These are phyloP conservation scores for Pollimyrus isidori DNA, from an alignment of 2,113 vertebrate species.

Conservation along the genomic window DNA sequence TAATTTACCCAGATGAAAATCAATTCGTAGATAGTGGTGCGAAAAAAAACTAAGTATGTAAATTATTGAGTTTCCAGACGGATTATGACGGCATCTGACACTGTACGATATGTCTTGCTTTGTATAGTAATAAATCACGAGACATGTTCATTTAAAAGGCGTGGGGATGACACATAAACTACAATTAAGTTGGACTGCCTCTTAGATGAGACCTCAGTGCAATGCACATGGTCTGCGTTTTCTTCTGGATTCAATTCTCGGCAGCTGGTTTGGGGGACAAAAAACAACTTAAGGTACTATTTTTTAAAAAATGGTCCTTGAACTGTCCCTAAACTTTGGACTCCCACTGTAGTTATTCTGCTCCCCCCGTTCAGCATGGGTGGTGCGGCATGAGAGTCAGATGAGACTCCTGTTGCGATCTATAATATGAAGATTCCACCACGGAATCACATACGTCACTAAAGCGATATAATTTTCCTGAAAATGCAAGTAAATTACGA, in stretches of 20 bases:
- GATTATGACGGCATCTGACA: not conserved
- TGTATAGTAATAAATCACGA: not conserved
- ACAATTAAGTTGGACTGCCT: not conserved
- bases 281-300: not conserved
- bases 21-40: not conserved
- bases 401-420: not conserved
- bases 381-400: not conserved
- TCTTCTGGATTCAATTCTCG: not conserved
- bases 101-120: not conserved
- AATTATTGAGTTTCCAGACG: not conserved
- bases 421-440: slow-evolving; percentile 4
- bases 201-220: not conserved
- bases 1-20: not conserved
- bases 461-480: not conserved
- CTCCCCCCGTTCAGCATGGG: not conserved
- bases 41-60: not conserved
- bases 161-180: not conserved
- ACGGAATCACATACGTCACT: not conserved
- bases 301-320: not conserved
- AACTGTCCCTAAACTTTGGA: not conserved
- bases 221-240: not conserved
- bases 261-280: not conserved
- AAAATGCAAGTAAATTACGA: not conserved
- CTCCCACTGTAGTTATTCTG: not conserved
- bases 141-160: not conserved